These are phyloP conservation scores for Balearica regulorum DNA, from an alignment of 2,797 vertebrate genomes.

Conservation along the genomic window DNA sequence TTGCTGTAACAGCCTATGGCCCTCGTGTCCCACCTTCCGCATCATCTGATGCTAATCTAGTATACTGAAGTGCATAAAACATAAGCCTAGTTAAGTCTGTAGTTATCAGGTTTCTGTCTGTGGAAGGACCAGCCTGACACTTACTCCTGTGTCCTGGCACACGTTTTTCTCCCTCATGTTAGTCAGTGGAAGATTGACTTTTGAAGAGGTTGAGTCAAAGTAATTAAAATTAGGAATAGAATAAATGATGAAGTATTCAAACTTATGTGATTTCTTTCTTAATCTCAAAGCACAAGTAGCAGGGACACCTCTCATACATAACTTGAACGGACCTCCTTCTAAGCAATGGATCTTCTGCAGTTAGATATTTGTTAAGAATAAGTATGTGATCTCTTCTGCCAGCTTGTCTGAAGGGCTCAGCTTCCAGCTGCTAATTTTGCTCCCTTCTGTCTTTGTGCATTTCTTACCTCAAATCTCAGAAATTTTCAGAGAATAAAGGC, in stretches of 20 bases:
- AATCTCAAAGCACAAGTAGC: not conserved
- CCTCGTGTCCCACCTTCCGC: not conserved
- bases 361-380: not conserved
- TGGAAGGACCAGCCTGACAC: not conserved
- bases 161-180: not conserved
- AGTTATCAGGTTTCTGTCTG: not conserved
- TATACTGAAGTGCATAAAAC: not conserved
- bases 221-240: not conserved
- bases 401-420: not conserved
- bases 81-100: not conserved
- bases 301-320: not conserved
- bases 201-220: not conserved
- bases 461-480: not conserved
- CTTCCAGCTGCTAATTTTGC: not conserved
- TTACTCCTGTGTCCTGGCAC: not conserved
- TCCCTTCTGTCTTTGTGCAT: not conserved
- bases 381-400: not conserved
- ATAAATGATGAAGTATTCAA: not conserved
- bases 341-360: not conserved
- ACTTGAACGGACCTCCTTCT: not conserved
- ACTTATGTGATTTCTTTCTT: not conserved
- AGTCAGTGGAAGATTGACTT: not conserved
- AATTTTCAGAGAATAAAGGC: not conserved
- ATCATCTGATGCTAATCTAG: not conserved
- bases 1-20: not conserved